These are phyloP conservation scores for Drosophila mayaguana DNA, from an alignment of 2,888 invertebrate genomes.

Conservation along the genomic window DNA sequence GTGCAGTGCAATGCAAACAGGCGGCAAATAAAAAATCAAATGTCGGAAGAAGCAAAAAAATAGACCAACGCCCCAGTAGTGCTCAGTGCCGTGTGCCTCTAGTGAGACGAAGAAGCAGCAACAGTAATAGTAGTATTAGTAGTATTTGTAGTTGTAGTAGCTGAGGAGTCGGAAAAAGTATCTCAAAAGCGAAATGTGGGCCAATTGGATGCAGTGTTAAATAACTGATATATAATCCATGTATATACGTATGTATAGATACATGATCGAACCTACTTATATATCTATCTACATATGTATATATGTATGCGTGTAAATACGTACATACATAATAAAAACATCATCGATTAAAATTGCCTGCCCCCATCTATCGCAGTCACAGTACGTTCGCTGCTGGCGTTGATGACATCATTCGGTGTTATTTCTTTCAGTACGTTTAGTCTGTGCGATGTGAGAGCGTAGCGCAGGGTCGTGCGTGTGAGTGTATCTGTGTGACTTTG, in stretches of 20 bases:
- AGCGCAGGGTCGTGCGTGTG: constrained; percentile 51
- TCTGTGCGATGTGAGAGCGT: constrained; percentile 38
- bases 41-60: constrained; percentile 32
- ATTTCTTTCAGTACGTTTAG: constrained; percentile 46
- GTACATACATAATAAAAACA: constrained; percentile 65
- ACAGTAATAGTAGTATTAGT: constrained; percentile 1
- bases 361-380: constrained; percentile 53
- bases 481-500: constrained; percentile 8
- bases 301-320: constrained; percentile 27
- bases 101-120: constrained; percentile 29
- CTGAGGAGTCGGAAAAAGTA: constrained; percentile 55
- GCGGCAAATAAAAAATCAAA: constrained; percentile 50
- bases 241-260: constrained; percentile 29
- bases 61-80: constrained; percentile 71
- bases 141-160: constrained; percentile 3
- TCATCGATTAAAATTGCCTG: constrained; percentile 77
- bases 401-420: constrained; percentile 75
- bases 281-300: constrained; percentile 17
- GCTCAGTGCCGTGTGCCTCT: constrained; percentile 34
- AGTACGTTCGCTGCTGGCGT: constrained; percentile 50
- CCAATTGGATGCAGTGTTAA: constrained; percentile 45
- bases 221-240: constrained; percentile 46
- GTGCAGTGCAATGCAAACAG: constrained; percentile 38
- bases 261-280: constrained; percentile 26
- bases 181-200: constrained; percentile 64